Base-by-base conservation (phyloP, 2,113 vertebrate genomes). In the Paratilapia polleni region DNA sequence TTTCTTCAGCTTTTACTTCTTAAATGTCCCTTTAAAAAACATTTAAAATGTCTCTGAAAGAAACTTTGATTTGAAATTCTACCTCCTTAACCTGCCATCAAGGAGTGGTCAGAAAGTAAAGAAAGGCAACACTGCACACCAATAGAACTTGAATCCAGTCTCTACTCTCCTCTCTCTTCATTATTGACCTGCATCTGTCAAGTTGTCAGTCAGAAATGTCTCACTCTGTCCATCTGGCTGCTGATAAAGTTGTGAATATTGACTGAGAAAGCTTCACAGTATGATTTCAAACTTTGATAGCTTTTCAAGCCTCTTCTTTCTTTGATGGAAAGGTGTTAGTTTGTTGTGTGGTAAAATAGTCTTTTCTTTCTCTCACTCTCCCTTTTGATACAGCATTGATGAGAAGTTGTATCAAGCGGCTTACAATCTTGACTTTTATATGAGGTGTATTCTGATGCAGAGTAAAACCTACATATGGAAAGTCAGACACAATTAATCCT, bases 141-240 rank as follows among this genome's bases (percentile, higher is more conserved):
- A 77, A 52, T 62, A 70, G 1, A 84, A 78, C 49, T 47, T n/a
- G 5, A 36, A 57, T 78, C 38, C 79, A 47, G 73, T 83, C 49
- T 79, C 14, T 2, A 26, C 38, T 34, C 24, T 38, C 59, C 19
- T 43, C 54, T 76, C 28, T 77, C 76, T 85, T 76, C 64, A 57
- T 59, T 82, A 74, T 62, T 81, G 82, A 88, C 73, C 57, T 54
- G 38, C 66, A 52, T 64, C 74, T 66, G 89, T 85, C 82, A 83
- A 88, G 80, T 84, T 78, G 80, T 89, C 84, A 82, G 66, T 83
- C 78, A 89, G 62, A 89, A 68, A 87, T 56, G 13, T 85, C 74
- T 88, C 79, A 70, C 61, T 92, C 70, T 26, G 60, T 83, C 66
- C 26, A 12, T 74, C 52, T 56, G 62, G 75, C 78, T 76, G 49